Percentiles rank a stretch among this genome's conserved stretches.
phyloP scores from a whole-genome alignment of 2,113 vertebrate species.

The Bubo bubo region DNA sequence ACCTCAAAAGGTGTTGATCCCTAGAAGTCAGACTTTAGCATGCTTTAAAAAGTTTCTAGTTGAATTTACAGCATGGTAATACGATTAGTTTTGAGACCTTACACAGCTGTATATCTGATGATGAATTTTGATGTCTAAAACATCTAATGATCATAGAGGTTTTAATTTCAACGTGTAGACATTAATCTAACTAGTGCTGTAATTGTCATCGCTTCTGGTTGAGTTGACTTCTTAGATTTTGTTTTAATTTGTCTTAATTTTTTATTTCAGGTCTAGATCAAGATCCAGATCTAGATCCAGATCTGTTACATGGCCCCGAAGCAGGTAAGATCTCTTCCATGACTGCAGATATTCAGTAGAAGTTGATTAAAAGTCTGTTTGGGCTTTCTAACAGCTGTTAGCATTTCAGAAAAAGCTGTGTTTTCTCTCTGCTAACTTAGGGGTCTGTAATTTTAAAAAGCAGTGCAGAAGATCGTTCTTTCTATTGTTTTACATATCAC shows the following conservation, averaged over 20 bases:
- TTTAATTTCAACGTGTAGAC: background rate
- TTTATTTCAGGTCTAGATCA: conserved; percentile 74
- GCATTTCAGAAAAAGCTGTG: fast-evolving
- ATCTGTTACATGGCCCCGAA: conserved; percentile 81
- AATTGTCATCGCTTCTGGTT: background rate
- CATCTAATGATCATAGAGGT: fast-evolving
- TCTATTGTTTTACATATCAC: background rate
- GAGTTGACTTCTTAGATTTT: background rate
- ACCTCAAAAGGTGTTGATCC: background rate
- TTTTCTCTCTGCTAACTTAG: background rate
- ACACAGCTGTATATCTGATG: fast-evolving
- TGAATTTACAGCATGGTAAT: background rate
- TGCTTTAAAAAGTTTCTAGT: background rate
- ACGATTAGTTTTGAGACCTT: fast-evolving
- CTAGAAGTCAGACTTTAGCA: background rate
- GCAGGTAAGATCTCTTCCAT: conserved; percentile 73
- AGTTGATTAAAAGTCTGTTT: background rate
- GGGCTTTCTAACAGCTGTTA: background rate
- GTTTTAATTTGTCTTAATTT: background rate
- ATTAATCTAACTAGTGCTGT: background rate
- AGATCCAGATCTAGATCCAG: conserved; percentile 84
- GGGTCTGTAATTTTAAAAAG: background rate
- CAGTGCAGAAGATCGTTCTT: background rate
- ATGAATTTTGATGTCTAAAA: background rate
- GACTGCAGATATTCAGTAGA: background rate